Evolutionary conservation across 2,888 invertebrate species (phyloP).

Genomic region (Platycnemis pennipes): DNA sequence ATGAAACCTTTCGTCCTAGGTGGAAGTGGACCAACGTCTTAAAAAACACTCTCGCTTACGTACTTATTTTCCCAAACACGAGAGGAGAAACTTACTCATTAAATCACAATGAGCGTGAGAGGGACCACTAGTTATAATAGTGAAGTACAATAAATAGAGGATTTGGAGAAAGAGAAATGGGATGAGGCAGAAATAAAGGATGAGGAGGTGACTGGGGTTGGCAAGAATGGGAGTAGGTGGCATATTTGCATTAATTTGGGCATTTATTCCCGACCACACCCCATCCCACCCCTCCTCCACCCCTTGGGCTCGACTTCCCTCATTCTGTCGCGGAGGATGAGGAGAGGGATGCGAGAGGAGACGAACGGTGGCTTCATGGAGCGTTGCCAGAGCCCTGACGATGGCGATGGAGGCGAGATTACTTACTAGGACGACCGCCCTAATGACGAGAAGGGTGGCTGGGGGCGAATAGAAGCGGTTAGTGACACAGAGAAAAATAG

Average conservation of each 20-base stretch:
- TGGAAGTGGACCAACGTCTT: too few species aligned
- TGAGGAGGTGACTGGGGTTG: background rate
- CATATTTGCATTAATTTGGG: constrained; percentile 19
- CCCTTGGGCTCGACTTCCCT: background rate
- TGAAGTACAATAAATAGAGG: background rate
- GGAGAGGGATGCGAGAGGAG: background rate
- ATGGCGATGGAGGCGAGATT: background rate
- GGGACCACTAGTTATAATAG: too few species aligned
- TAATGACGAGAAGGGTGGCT: background rate
- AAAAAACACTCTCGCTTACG: too few species aligned
- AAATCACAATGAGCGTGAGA: too few species aligned
- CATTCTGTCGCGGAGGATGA: background rate
- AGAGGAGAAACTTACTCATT: too few species aligned
- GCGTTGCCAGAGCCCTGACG: background rate
- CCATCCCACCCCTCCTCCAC: background rate
- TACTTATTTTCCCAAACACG: too few species aligned
- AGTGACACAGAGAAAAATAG: background rate
- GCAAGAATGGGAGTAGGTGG: background rate
- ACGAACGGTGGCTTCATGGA: background rate
- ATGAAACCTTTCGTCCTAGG: too few species aligned
- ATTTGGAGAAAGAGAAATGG: background rate
- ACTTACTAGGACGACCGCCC: background rate
- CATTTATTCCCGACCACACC: background rate
- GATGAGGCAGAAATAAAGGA: background rate
- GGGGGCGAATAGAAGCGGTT: background rate